Evolutionary conservation across 2,888 invertebrate genomes (phyloP).

Genomic region (Papilio protenor): DNA sequence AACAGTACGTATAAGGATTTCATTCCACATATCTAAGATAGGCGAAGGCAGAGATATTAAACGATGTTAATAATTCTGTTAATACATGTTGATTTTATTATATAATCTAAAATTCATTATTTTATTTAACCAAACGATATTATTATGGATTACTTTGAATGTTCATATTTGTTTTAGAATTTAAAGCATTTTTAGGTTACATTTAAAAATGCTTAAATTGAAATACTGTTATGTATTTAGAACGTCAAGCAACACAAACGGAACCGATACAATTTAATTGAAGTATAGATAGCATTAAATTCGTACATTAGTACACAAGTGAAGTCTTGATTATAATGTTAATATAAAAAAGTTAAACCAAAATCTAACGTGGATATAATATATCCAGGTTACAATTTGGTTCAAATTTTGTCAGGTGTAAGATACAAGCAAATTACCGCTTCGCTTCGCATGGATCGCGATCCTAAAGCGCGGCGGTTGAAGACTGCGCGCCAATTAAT

Average conservation of each 20-base stretch:
- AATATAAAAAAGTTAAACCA: not conserved
- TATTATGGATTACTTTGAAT: not conserved
- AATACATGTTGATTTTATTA: not conserved
- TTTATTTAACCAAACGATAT: not conserved
- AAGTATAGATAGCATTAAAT: not conserved
- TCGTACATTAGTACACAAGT: not conserved
- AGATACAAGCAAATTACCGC: conserved; percentile 46
- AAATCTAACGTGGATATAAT: not conserved
- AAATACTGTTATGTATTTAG: not conserved
- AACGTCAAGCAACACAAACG: not conserved
- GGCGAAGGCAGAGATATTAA: not conserved
- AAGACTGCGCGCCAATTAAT: conserved; percentile 76
- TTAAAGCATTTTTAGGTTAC: not conserved
- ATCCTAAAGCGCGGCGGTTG: conserved; percentile 55
- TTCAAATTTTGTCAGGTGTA: conserved; percentile 44
- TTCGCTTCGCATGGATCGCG: conserved; percentile 25
- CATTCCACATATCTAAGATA: not conserved
- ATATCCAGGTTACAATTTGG: not conserved
- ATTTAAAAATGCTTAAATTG: not conserved
- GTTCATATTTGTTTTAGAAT: not conserved
- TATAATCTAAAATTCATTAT: not conserved
- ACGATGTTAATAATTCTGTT: not conserved
- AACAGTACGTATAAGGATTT: not conserved
- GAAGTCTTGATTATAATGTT: not conserved
- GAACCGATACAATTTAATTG: not conserved